Conservation (phyloP, 2,797 vertebrate genomes). For the Paguma larvata region DNA sequence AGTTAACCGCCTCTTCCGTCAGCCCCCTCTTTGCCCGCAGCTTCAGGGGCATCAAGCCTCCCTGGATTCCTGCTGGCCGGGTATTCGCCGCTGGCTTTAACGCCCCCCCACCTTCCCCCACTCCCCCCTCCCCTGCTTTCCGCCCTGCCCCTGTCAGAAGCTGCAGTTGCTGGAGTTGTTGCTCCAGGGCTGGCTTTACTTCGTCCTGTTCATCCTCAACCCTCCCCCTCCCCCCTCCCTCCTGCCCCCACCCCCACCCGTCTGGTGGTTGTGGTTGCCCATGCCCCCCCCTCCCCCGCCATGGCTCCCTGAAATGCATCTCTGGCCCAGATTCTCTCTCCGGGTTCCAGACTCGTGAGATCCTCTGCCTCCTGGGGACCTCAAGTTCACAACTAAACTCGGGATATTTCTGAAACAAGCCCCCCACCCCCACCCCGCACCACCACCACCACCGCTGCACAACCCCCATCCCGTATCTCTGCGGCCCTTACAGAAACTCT, state of each 20-base stretch:
- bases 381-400: background rate
- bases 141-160: background rate
- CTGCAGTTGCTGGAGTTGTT: background rate
- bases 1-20: background rate
- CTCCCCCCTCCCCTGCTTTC: background rate
- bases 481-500: background rate
- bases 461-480: background rate
- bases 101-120: no score
- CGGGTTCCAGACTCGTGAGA: background rate
- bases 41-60: rapidly evolving
- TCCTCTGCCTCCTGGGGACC: background rate
- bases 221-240: background rate
- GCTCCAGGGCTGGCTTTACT: background rate
- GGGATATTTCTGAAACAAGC: background rate
- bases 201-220: background rate
- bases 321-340: background rate
- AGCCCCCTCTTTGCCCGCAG: background rate
- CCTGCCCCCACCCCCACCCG: background rate
- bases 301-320: no score
- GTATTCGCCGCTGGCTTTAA: background rate
- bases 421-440: background rate
- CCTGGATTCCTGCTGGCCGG: background rate
- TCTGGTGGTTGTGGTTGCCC: no score
- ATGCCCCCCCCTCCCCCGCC: no score
- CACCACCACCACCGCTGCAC: no score